Evolutionary conservation across 2,113 vertebrate genomes (phyloP).

Genomic region (Crocuta crocuta): DNA sequence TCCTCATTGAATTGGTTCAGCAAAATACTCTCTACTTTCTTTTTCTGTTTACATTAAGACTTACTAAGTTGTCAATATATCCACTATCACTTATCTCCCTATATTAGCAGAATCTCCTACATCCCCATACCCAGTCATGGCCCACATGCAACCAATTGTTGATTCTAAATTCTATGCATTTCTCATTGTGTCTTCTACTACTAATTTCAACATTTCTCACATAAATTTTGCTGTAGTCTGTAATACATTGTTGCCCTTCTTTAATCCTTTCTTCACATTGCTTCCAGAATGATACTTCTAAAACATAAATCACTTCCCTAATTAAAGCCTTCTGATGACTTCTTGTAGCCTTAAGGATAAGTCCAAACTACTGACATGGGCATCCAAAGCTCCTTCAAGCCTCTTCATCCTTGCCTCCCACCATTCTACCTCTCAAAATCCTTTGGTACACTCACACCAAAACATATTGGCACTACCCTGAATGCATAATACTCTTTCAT

Average conservation of each 20-base stretch:
- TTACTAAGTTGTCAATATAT: not conserved
- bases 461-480: not conserved
- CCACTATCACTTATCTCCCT: not conserved
- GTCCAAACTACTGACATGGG: not conserved
- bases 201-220: not conserved
- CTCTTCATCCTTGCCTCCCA: not conserved
- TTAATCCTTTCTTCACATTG: not conserved
- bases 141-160: not conserved
- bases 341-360: slow-evolving; percentile 5
- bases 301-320: not conserved
- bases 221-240: not conserved
- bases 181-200: not conserved
- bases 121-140: not conserved
- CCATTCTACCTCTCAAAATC: not conserved
- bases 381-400: not conserved
- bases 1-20: not conserved
- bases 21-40: not conserved
- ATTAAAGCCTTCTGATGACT: slow-evolving; percentile 12
- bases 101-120: not conserved
- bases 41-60: not conserved
- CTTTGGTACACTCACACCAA: not conserved
- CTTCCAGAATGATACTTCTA: slow-evolving; percentile 2
- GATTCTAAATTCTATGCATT: not conserved
- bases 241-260: not conserved
- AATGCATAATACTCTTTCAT: not conserved